Conservation (phyloP, 2,113 vertebrate species). For the Calyptommatus sinebrachiatus region DNA sequence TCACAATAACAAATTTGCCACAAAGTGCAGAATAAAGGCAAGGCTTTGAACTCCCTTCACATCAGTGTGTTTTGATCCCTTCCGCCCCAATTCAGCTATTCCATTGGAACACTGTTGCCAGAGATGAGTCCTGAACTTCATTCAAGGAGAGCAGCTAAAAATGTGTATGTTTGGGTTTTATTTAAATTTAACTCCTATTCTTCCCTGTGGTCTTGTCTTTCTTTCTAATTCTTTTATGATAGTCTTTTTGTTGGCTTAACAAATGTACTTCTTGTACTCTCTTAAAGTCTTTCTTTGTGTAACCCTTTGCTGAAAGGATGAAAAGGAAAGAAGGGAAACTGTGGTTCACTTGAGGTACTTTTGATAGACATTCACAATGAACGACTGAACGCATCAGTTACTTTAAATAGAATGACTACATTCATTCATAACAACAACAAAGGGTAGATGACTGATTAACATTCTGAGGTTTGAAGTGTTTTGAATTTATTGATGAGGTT, state of each 20-base stretch:
- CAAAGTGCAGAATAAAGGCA: neutral
- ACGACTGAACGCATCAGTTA: constrained; percentile 56
- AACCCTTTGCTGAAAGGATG: constrained; percentile 37
- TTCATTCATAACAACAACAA: constrained; percentile 61
- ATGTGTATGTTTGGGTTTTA: neutral
- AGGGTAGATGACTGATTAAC: constrained; percentile 43
- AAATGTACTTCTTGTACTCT: constrained; percentile 47
- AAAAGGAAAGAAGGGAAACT: constrained; percentile 47
- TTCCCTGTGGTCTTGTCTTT: neutral
- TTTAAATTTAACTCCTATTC: constrained; percentile 13
- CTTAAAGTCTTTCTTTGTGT: constrained; percentile 40
- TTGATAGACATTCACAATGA: constrained; percentile 56
- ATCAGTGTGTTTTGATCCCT: constrained; percentile 6
- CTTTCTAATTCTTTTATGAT: constrained; percentile 12
- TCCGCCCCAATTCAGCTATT: neutral
- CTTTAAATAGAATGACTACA: constrained; percentile 58
- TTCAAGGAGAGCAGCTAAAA: neutral
- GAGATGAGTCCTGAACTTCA: neutral
- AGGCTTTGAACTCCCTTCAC: neutral
- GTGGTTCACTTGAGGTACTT: constrained; percentile 55
- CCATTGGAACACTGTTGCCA: neutral
- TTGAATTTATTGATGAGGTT: constrained; percentile 34
- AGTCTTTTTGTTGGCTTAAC: constrained; percentile 8
- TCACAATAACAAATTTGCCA: neutral
- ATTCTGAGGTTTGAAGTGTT: constrained; percentile 38